Base-by-base conservation (phyloP, 2,113 vertebrate genomes). In the rabbit (Oryctolagus cuniculus) region DNA sequence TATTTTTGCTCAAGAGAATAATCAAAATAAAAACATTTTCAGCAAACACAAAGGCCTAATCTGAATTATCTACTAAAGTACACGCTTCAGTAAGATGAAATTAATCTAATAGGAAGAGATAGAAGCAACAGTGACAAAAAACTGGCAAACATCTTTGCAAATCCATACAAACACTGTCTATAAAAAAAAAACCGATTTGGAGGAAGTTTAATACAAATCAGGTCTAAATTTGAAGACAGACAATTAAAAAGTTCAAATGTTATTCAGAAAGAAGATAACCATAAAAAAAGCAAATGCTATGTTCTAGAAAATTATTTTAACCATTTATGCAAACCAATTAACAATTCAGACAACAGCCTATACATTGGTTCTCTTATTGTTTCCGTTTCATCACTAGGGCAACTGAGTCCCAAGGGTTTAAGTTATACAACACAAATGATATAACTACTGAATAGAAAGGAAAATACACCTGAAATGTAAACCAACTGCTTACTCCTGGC, bases 21-120 rank as follows among this genome's bases (percentile, higher is more conserved):
- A 70, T 69, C 24, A 75, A 88, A 88, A 73, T 69, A 78, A 93
- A 82, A 64, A 61, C 31, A 51, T 83, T 82, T 73, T 87, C 31
- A 70, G 15, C n/a, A 77, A 58, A 72, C 17, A 63, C 34, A 13
- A 83, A 85, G 55, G 3, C 5, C 27, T 1, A 44, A 29, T 34
- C 12, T 61, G 10, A 89, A 78, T 34, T 73, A 88, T 70, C 38
- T 6, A 74, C n/a, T 87, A 29, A 89, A 79, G 44, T 69, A 88
- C 1, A 78, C 16, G 51, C 16, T 55, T 81, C 17, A 69, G 10
- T 63, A 51, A 73, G 72, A 96, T 70, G 25, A 24, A 67, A 84
- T 63, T 10, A 38, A 83, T 36, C 34, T 13, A 8, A 29, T 84
- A 80, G 29, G 51, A 86, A 36, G 53, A 82, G 55, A 53, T 38